phyloP scores from a whole-genome alignment of 2,113 vertebrate species.

The Platanista minor region DNA sequence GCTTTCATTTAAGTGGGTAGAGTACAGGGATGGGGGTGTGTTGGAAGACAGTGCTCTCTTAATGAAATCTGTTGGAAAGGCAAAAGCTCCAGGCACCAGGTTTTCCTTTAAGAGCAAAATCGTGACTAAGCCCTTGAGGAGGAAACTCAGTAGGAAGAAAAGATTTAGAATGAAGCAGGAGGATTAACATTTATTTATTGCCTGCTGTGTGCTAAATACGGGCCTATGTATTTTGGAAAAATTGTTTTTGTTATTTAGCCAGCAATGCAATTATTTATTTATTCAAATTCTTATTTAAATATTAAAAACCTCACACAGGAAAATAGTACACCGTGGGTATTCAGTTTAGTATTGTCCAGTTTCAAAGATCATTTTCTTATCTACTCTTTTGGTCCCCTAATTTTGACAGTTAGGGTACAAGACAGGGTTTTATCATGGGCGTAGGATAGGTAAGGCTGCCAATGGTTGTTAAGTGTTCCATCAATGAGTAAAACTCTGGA shows the following conservation, averaged over 20 bases:
- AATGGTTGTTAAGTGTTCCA: background rate
- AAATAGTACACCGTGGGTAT: background rate
- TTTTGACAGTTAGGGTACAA: background rate
- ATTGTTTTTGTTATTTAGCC: background rate
- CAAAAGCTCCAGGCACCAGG: background rate
- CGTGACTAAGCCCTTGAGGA: background rate
- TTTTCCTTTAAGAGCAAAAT: background rate
- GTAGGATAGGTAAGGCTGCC: background rate
- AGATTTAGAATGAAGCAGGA: background rate
- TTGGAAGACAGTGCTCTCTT: background rate
- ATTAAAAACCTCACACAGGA: background rate
- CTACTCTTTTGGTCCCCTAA: background rate
- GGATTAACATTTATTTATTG: background rate
- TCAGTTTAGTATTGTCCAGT: background rate
- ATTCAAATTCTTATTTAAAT: background rate
- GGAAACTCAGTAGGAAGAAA: background rate
- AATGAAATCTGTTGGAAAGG: background rate
- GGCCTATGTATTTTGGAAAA: background rate
- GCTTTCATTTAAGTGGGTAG: background rate
- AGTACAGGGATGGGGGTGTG: background rate
- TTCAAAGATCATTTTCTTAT: background rate
- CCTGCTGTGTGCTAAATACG: background rate
- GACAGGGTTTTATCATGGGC: background rate
- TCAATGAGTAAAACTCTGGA: background rate
- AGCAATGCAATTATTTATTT: background rate